These are phyloP conservation scores for Neria commutata DNA, from an alignment of 2,888 invertebrate species.

Conservation along the genomic window DNA sequence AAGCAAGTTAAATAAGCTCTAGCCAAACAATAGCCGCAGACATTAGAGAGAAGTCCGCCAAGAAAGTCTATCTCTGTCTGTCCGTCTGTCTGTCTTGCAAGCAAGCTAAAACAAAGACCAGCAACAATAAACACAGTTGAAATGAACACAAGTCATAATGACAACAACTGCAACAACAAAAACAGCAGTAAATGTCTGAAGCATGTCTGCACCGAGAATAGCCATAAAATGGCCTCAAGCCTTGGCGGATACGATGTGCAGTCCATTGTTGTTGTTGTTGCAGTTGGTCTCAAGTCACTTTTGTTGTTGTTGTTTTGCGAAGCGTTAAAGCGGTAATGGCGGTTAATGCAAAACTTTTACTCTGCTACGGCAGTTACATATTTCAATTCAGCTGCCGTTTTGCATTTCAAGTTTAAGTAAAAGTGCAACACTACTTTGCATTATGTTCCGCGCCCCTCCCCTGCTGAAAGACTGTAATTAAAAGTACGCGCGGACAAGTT, in stretches of 20 bases:
- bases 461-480: background rate
- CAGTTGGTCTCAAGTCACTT: too few species aligned
- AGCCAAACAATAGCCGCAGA: background rate
- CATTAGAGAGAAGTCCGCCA: background rate
- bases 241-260: too few species aligned
- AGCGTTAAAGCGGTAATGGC: background rate
- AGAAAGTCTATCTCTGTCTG: background rate
- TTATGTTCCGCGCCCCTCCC: too few species aligned
- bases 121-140: background rate
- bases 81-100: too few species aligned
- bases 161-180: background rate
- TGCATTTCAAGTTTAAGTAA: background rate
- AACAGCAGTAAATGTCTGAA: background rate
- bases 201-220: constrained; percentile 3
- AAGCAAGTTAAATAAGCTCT: background rate
- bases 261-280: too few species aligned
- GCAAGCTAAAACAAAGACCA: background rate
- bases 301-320: too few species aligned
- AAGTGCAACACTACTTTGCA: background rate
- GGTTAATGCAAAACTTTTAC: constrained; percentile 14
- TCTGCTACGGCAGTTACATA: background rate
- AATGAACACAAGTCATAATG: background rate
- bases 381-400: background rate
- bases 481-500: background rate
- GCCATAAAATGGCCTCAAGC: background rate